Evolutionary conservation across 2,797 vertebrate species (phyloP).

Genomic region (Onychomys leucogaster): DNA sequence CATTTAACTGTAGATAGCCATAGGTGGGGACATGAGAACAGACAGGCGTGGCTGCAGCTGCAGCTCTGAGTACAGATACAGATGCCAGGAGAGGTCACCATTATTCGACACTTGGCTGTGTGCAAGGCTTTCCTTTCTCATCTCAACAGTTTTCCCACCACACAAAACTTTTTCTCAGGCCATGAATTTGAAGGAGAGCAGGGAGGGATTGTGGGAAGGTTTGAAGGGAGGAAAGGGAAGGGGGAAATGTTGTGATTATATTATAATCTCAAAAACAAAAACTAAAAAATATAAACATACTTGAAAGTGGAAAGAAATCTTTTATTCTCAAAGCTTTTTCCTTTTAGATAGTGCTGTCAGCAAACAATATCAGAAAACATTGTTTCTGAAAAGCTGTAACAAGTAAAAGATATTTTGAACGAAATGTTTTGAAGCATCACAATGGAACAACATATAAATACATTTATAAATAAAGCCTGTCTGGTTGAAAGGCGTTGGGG

Average conservation of each 20-base stretch:
- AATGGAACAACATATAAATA: not conserved
- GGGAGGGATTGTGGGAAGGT: not conserved
- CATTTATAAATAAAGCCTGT: not conserved
- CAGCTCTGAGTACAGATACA: not conserved
- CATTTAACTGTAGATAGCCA: not conserved
- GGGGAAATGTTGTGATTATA: not conserved
- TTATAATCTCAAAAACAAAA: not conserved
- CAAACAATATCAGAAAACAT: not conserved
- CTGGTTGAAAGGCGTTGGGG: not conserved
- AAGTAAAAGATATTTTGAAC: slow-evolving; percentile 41
- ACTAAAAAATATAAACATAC: not conserved
- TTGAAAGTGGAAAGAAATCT: not conserved
- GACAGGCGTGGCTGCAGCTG: not conserved
- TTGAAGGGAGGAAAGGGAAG: not conserved
- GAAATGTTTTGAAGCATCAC: slow-evolving; percentile 23
- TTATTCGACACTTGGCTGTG: not conserved
- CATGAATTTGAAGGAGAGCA: not conserved
- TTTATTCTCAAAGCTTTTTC: not conserved
- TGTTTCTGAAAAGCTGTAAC: not conserved
- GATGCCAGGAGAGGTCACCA: not conserved
- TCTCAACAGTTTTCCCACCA: not conserved
- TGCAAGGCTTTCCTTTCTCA: not conserved
- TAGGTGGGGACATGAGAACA: not conserved
- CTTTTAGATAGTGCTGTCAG: not conserved
- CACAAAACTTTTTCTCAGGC: not conserved